Conservation (phyloP, 1,140 invertebrate genomes). For the Frieseomelitta varia region DNA sequence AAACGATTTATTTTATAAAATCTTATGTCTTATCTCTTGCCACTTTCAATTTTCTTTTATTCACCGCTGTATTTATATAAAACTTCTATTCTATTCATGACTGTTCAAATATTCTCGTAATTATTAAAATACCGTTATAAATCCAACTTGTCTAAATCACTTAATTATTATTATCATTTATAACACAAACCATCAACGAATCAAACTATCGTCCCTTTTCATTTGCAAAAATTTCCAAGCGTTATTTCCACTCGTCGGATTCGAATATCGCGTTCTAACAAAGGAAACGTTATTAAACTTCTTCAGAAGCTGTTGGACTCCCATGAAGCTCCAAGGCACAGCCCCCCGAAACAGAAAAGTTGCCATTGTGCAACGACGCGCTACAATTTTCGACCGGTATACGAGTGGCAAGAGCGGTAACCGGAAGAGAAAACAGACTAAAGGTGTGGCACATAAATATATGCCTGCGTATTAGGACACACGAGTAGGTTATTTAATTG, state of each 20-base stretch:
- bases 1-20: too few relatives aligned
- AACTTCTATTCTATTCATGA: too few relatives aligned
- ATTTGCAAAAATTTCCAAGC: neutral
- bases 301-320: neutral
- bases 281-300: slow-evolving; percentile 15
- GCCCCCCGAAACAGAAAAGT: slow-evolving; percentile 7
- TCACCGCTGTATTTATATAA: too few relatives aligned
- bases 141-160: neutral
- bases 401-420: neutral
- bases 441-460: neutral
- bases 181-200: neutral
- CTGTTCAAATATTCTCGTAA: too few relatives aligned
- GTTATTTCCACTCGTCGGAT: neutral
- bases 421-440: neutral
- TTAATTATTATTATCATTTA: too few relatives aligned
- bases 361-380: neutral
- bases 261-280: neutral
- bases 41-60: too few relatives aligned
- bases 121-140: neutral
- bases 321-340: neutral
- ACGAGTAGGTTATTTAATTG: slow-evolving; percentile 60
- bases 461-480: slow-evolving; percentile 29
- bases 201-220: neutral
- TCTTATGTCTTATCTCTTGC: too few relatives aligned
- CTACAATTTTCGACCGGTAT: neutral